Base-by-base conservation (phyloP, 64 coral and sea anemone genomes). In the Trachythela sp. region DNA sequence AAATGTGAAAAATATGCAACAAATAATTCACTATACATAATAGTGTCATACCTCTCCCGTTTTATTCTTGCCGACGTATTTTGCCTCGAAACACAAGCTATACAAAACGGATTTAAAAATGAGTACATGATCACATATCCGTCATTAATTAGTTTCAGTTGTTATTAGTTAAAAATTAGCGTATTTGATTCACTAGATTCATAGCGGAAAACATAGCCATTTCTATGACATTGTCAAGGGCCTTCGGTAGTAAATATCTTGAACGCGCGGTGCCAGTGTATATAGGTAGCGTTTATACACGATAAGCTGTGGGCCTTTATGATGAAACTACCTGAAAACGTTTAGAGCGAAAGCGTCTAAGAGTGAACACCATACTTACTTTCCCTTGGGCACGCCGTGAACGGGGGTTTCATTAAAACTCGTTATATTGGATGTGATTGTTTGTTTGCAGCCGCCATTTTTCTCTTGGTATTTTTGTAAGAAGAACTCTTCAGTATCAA, bases 21-120 rank as follows among this genome's bases (percentile, higher is more conserved):
- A 31, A n/a, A 6, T 68, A 68, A 22, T 68, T 45, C 42, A 45
- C 42, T 6, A 8, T 68, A 22, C 3, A n/a, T 5, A 68, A 6
- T 7, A 2, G 5, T 6, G 20, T n/a, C 59, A 6, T 7, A 36
- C 75, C 33, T 80, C 75, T 30, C 75, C 75, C 13, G 75, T 80
- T 37, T 22, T 80, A 38, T 30, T 80, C 34, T 80, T 80, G 9
- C 75, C 75, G 2, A 80, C 2, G 18, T 80, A 80, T 6, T 37
- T 30, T 80, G 75, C 75, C 15, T 80, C 75, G 35, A 80, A 80
- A 39, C 75, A 80, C 37, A 80, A 18, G 15, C 75, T 80, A n/a
- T n/a, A 18, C 13, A 34, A 45, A 37, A 80, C 10, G 35, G 37
- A 80, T 80, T 17, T 0, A 15, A 80, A 37, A 37, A 80, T 80